Evolutionary conservation across 2,113 vertebrate genomes (phyloP).

Genomic region (Leptobrachium leishanense): DNA sequence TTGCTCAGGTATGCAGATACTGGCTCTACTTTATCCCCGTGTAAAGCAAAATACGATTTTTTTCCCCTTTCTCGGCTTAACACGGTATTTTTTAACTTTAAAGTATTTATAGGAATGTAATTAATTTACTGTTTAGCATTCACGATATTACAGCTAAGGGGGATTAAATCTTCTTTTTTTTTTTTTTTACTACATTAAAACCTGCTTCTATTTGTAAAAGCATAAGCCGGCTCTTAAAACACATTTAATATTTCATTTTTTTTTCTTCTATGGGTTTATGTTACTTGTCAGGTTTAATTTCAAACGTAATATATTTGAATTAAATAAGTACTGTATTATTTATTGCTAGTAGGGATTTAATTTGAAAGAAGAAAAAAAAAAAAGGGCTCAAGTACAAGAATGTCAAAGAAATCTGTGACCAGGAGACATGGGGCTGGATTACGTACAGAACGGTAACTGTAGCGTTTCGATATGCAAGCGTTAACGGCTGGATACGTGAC

Average conservation of each 20-base stretch:
- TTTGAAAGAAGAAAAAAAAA: neutral
- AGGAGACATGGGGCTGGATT: no score
- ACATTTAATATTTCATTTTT: no score
- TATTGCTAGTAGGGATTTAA: neutral
- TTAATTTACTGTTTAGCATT: slow-evolving; percentile 24
- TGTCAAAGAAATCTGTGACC: no score
- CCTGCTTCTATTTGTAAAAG: neutral
- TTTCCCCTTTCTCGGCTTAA: neutral
- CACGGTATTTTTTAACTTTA: slow-evolving; percentile 10
- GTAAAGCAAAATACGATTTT: slow-evolving; percentile 25
- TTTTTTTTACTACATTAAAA: slow-evolving; percentile 9
- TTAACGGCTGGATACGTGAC: no score
- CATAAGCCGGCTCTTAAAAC: no score
- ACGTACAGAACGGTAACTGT: no score
- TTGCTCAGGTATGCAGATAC: neutral
- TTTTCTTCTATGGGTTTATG: neutral
- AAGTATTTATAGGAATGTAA: neutral
- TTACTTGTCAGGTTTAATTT: neutral
- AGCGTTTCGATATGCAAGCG: no score
- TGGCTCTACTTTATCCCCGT: neutral
- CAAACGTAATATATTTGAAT: neutral
- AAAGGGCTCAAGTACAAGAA: neutral
- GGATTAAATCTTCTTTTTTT: neutral
- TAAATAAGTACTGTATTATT: neutral
- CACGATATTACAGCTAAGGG: slow-evolving; percentile 14